These are phyloP conservation scores for Galleria mellonella DNA, from an alignment of 1,140 invertebrate species.

Conservation along the genomic window DNA sequence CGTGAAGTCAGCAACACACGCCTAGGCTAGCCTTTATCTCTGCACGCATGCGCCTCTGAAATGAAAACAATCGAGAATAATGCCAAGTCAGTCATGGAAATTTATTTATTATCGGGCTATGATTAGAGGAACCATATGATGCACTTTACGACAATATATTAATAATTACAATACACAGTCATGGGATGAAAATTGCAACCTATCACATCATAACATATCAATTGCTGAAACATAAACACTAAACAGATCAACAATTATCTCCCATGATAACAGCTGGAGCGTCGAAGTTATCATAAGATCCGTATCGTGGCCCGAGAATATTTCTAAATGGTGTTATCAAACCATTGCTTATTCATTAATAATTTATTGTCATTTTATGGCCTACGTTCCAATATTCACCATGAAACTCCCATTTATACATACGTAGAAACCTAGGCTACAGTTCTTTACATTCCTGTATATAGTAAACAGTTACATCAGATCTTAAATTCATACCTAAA, in stretches of 20 bases:
- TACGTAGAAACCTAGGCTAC: no score
- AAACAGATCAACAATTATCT: no score
- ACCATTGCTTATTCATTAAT: constrained; percentile 44
- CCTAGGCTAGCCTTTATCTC: constrained; percentile 62
- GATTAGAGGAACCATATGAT: constrained; percentile 13
- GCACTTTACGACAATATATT: background rate
- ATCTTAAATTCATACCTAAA: no score
- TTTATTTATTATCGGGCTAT: constrained; percentile 43
- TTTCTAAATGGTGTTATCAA: constrained; percentile 41
- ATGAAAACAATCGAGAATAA: constrained; percentile 66
- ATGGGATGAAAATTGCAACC: background rate
- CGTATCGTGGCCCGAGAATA: constrained; percentile 38
- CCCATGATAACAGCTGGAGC: no score
- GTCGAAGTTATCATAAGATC: constrained; percentile 10
- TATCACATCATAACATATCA: background rate
- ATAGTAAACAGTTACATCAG: no score
- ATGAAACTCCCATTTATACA: background rate
- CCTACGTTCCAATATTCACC: constrained; percentile 54
- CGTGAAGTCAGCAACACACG: constrained; percentile 65
- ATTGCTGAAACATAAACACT: background rate
- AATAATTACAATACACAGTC: background rate
- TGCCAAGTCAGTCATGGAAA: constrained; percentile 72
- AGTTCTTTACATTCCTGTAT: no score
- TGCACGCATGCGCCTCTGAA: constrained; percentile 72
- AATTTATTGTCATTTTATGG: constrained; percentile 14